phyloP scores from a whole-genome alignment of 2,888 invertebrate species.

The Scaeva pyrastri region DNA sequence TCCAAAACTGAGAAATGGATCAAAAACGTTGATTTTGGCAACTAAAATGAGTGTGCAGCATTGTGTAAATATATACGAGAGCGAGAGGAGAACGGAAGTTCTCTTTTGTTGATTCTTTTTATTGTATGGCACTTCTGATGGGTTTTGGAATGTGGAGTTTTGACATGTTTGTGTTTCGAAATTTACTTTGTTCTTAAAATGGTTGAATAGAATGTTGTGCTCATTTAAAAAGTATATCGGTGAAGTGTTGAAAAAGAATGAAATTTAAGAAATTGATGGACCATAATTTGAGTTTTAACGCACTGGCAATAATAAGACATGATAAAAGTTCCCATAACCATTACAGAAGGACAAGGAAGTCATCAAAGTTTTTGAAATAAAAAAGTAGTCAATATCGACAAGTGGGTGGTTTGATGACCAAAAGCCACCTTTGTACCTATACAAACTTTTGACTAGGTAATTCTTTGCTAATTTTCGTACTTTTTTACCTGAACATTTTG shows the following conservation, averaged over 20 bases:
- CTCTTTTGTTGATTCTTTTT: slow-evolving; percentile 2
- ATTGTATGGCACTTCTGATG: background rate
- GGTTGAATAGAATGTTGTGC: background rate
- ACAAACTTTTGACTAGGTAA: no score
- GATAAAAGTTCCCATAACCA: no score
- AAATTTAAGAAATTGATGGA: background rate
- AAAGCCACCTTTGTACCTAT: no score
- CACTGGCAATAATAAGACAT: no score
- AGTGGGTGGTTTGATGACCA: no score
- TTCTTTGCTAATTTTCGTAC: no score
- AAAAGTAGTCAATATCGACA: no score
- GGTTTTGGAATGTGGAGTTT: background rate
- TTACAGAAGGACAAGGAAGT: no score
- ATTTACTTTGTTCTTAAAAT: slow-evolving; percentile 6
- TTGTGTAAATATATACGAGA: no score
- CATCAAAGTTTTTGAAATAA: no score
- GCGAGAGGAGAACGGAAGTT: no score
- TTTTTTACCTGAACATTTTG: no score
- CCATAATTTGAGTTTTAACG: background rate
- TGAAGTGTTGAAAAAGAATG: background rate
- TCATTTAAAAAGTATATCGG: background rate
- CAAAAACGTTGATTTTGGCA: slow-evolving; percentile 44
- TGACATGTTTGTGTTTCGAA: background rate
- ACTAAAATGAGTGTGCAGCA: slow-evolving; percentile 33
- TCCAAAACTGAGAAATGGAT: slow-evolving; percentile 29